Evolutionary conservation across 2,888 invertebrate species (phyloP), one percentile per base, ranked within the genome.

Genomic region (Polylopha cassiicola): DNA sequence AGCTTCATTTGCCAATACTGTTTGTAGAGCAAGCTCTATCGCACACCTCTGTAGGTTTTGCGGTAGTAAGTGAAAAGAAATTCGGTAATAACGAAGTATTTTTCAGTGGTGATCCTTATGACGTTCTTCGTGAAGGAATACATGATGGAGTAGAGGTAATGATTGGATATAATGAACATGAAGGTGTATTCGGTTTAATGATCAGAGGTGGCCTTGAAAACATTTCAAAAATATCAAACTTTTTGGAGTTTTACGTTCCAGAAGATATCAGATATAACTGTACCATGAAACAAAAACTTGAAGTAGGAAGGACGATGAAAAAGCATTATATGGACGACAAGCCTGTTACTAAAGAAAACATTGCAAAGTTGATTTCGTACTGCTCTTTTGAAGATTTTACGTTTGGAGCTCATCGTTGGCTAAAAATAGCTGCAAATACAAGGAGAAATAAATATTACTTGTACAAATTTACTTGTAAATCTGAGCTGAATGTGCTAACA

Each of bases 91-190:
- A 48, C 4, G 73, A 77, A 48, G 58, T 57, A 39, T 78, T 69
- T 37, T 73, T 73, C 39, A 52, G 48, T 22, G 73, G 68, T 10
- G 60, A 71, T 30, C 31, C 51, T 2, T 37, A 41, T 5, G 75
- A 88, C 5, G 61, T 70, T 8, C 47, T 84, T 8, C 71, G 73
- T 51, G 67, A 77, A 3, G 88, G 88, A 4, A 72, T 76, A 4
- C 73, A 88, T 23, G 55, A 69, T 45, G 66, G 55, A 2, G 76
- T 91, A 1, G 92, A 92, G 0, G 87, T 92, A 62, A 89, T 94
- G 65, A 81, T 89, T 11, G 94, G 94, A 2, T 73, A 90, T 6
- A 92, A 89, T 3, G 86, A 88, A 10, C 89, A 92, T 29, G 94
- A 94, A 74, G 93, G 93, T 0, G 15, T 70, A 0, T 37, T 72